Evolutionary conservation across 2,888 invertebrate genomes (phyloP).

Genomic region (Epicampocera succincta): DNA sequence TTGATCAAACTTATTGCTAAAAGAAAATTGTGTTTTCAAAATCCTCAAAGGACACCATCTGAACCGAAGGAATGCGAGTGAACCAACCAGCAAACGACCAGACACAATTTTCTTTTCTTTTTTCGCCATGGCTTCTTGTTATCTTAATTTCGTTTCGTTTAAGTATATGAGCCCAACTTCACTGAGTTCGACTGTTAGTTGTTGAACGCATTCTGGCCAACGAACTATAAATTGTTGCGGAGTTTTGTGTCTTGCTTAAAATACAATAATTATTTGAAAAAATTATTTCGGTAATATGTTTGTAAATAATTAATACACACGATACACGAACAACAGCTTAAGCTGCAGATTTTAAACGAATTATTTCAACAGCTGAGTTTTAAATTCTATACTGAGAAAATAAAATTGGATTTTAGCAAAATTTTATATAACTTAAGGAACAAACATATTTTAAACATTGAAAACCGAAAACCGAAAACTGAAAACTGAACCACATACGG

Average conservation of each 20-base stretch:
- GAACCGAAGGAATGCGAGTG: constrained; percentile 29
- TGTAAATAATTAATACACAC: not conserved
- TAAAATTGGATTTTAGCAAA: no score
- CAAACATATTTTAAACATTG: no score
- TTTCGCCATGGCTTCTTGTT: constrained; percentile 17
- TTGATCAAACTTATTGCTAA: constrained; percentile 29
- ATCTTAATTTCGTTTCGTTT: constrained; percentile 23
- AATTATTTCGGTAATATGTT: not conserved
- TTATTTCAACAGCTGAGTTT: constrained; percentile 6
- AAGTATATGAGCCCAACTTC: constrained; percentile 59
- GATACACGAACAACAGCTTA: constrained; percentile 3
- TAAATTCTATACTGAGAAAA: no score
- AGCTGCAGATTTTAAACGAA: not conserved
- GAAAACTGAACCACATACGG: no score
- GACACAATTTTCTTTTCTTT: constrained; percentile 55
- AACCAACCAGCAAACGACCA: constrained; percentile 12
- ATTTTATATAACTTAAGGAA: no score
- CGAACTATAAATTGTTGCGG: constrained; percentile 41
- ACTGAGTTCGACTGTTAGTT: constrained; percentile 62
- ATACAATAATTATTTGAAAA: constrained; percentile 21
- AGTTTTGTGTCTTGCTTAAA: constrained; percentile 36
- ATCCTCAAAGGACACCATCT: constrained; percentile 39
- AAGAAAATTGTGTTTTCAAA: constrained; percentile 36
- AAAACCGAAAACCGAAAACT: no score
- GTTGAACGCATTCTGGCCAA: constrained; percentile 61